Base-by-base conservation (phyloP, 2,888 invertebrate species). In the Noctua pronuba region DNA sequence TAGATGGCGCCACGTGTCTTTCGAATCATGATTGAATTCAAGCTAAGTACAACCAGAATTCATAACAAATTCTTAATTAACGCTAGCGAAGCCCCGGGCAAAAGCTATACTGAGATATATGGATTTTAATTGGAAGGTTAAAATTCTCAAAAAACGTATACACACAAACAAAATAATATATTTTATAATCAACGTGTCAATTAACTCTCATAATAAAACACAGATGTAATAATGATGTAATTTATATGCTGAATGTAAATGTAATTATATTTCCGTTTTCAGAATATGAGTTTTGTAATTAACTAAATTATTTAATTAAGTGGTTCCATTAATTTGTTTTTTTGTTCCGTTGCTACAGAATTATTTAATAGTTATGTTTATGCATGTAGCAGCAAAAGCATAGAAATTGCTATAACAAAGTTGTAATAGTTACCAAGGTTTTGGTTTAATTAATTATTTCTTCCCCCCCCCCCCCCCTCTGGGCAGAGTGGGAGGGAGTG, bases 201-300 rank as follows among this genome's bases (percentile, higher is more conserved):
- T 35, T 21, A 31, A 60, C 31, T 41, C 38, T n/a, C 31, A 3
- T n/a, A 16, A n/a, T 64, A 28, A 72, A 31, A n/a, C 5, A 71
- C 58, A 65, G 0, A 65, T 46, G 6, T 80, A 72, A 64, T 80
- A 72, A 78, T 72, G 38, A 65, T 73, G 73, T 80, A 46, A 80
- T 80, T 55, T 80, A 73, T 46, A 78, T 80, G 38, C 80, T 41
- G 62, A 52, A 72, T 24, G 31, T 55, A 52, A 62, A 79, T 35
- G 28, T 68, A 62, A 79, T 68, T 24, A 55, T 52, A 52, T 31
- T 38, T 64, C 18, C 35, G 38, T 72, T 71, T 38, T 7, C n/a
- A 24, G 28, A 78, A 52, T 28, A 35, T 16, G 35, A 52, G 70
- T 44, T 44, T 49, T 52, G 7, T 52, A 79, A 28, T 71, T 79